These are phyloP conservation scores for Hemiscyllium ocellatum DNA, from an alignment of 2,113 vertebrate genomes.

Conservation along the genomic window DNA sequence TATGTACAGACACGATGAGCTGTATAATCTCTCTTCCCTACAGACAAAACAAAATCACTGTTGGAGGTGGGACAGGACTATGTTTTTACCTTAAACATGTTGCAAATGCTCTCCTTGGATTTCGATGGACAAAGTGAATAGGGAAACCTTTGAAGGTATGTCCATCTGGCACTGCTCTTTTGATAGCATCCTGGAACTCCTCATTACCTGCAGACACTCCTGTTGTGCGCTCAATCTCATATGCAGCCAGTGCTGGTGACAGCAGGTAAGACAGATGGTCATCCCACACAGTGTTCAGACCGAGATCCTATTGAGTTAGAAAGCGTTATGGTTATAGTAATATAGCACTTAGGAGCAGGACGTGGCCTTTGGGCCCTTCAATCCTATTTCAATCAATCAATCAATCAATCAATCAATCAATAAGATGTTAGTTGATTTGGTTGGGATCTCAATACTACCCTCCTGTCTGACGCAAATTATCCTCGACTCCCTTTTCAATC, in stretches of 20 bases:
- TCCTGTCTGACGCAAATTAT: no score
- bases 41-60: background rate
- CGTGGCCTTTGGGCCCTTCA: no score
- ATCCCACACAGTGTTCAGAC: slow-evolving; percentile 83
- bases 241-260: slow-evolving; percentile 82
- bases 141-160: slow-evolving; percentile 98
- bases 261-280: slow-evolving; percentile 90
- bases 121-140: slow-evolving; percentile 86
- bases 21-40: background rate
- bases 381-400: no score
- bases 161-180: slow-evolving; percentile 84
- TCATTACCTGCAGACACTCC: slow-evolving; percentile 85
- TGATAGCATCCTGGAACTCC: slow-evolving; percentile 90
- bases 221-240: slow-evolving; percentile 83
- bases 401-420: no score
- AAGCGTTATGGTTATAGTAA: background rate
- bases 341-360: no score
- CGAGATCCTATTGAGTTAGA: slow-evolving; percentile 68
- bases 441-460: background rate
- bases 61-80: background rate
- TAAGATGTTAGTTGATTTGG: no score
- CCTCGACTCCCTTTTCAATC: no score
- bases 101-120: slow-evolving; percentile 81
- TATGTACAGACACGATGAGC: background rate
- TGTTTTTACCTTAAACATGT: slow-evolving; percentile 75